These are phyloP conservation scores for Nomada ruficornis DNA, from an alignment of 2,888 invertebrate genomes.

Conservation along the genomic window DNA sequence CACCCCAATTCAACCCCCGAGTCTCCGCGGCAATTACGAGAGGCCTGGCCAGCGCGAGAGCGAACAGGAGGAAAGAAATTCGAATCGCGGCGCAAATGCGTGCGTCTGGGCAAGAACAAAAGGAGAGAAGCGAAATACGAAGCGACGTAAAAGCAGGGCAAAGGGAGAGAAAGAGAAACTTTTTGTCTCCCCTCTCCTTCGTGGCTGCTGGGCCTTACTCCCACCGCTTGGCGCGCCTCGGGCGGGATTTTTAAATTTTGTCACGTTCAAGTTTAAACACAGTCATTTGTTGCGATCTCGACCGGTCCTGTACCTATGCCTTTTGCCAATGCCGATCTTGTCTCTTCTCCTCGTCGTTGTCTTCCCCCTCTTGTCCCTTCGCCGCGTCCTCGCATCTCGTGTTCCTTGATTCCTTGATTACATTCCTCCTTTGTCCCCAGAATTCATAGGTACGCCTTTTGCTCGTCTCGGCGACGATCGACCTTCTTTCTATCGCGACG, in stretches of 20 bases:
- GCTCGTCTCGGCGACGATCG: slow-evolving; percentile 28
- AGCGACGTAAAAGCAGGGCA: slow-evolving; percentile 57
- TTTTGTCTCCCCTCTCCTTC: slow-evolving; percentile 28
- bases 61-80: slow-evolving; percentile 57
- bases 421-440: slow-evolving; percentile 72
- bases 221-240: slow-evolving; percentile 53
- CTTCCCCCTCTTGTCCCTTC: slow-evolving; percentile 25
- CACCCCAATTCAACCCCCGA: slow-evolving; percentile 47
- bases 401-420: slow-evolving; percentile 71
- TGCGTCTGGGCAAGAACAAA: slow-evolving; percentile 47
- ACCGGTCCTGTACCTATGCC: slow-evolving; percentile 69
- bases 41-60: slow-evolving; percentile 49
- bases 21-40: slow-evolving; percentile 38
- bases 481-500: not conserved
- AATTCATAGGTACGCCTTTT: slow-evolving; percentile 69
- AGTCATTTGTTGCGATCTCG: slow-evolving; percentile 81
- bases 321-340: slow-evolving; percentile 76
- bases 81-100: slow-evolving; percentile 68
- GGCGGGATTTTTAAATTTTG: slow-evolving; percentile 83
- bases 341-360: slow-evolving; percentile 35
- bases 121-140: slow-evolving; percentile 57
- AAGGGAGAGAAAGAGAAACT: slow-evolving; percentile 30
- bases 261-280: slow-evolving; percentile 84
- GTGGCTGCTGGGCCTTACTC: slow-evolving; percentile 1
- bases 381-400: slow-evolving; percentile 12